phyloP scores from a whole-genome alignment of 1,140 invertebrate species.

The Drosophila rufa region DNA sequence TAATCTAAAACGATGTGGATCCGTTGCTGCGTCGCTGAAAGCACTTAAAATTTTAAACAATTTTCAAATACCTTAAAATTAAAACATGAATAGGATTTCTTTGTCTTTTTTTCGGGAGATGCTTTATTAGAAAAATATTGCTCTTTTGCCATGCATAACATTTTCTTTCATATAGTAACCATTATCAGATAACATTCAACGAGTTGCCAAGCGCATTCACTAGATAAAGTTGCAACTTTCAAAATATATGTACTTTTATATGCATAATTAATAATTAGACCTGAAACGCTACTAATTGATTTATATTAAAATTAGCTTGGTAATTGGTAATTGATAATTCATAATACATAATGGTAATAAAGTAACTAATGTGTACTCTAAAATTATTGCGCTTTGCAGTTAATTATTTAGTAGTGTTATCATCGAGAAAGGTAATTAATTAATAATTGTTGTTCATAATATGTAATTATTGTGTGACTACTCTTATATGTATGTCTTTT shows the following conservation, averaged over 20 bases:
- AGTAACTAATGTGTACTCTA: conserved; percentile 55
- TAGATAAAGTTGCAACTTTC: conserved; percentile 39
- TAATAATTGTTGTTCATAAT: conserved; percentile 33
- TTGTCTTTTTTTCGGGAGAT: conserved; percentile 35
- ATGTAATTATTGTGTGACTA: conserved; percentile 64
- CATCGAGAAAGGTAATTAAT: conserved; percentile 33
- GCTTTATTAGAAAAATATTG: conserved; percentile 82
- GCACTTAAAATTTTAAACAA: neutral
- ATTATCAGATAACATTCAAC: conserved; percentile 72
- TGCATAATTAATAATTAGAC: conserved; percentile 43
- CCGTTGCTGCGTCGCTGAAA: neutral
- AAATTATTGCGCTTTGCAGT: conserved; percentile 47
- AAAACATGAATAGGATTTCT: neutral
- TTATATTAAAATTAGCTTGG: conserved; percentile 45
- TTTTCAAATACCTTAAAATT: neutral
- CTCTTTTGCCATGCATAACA: conserved; percentile 76
- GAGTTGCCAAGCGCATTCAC: conserved; percentile 49
- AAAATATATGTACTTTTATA: conserved; percentile 48
- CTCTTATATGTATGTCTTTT: conserved; percentile 71
- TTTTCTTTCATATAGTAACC: conserved; percentile 66
- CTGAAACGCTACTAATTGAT: conserved; percentile 56
- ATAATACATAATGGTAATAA: conserved; percentile 76
- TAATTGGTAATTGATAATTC: conserved; percentile 37
- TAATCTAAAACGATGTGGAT: neutral
- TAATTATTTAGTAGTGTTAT: conserved; percentile 28